These are phyloP conservation scores for Aspidapion aeneum DNA, from an alignment of 2,888 invertebrate genomes.

Conservation along the genomic window DNA sequence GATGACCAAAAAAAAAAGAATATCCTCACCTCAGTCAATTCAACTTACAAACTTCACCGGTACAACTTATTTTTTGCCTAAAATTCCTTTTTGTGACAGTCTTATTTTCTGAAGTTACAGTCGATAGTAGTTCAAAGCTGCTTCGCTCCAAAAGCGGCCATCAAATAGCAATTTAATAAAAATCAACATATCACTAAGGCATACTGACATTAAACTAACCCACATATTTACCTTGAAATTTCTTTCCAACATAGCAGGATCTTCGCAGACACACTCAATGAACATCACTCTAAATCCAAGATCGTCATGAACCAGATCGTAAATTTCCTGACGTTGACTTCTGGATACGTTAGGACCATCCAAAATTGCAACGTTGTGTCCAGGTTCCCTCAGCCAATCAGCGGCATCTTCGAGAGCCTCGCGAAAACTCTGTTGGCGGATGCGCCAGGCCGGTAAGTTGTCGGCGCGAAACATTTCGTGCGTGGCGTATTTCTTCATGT, in stretches of 20 bases:
- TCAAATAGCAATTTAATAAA: too few relatives aligned
- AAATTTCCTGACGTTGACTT: conserved; percentile 72
- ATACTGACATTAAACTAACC: too few relatives aligned
- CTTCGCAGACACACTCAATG: conserved; percentile 89
- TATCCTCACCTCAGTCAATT: too few relatives aligned
- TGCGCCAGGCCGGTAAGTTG: conserved; percentile 76
- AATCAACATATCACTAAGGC: too few relatives aligned
- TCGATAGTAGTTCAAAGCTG: too few relatives aligned
- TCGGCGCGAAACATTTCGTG: conserved; percentile 88
- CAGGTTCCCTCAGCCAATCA: conserved; percentile 66
- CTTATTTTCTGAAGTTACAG: too few relatives aligned
- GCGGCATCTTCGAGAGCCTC: conserved; percentile 86
- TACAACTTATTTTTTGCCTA: too few relatives aligned
- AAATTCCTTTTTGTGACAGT: too few relatives aligned
- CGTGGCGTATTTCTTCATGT: conserved; percentile 75
- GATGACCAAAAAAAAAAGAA: too few relatives aligned
- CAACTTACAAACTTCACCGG: too few relatives aligned
- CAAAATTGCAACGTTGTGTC: conserved; percentile 65
- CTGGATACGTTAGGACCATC: conserved; percentile 91
- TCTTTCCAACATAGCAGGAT: conserved; percentile 64
- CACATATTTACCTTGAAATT: conserved; percentile 63
- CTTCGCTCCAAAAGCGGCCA: too few relatives aligned
- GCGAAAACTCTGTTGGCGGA: conserved; percentile 77
- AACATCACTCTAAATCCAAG: conserved; percentile 84
- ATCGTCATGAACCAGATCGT: conserved; percentile 66